A percentile compares a stretch with the other conserved stretches of the same genome.
These are phyloP conservation scores for Lanistes nyassanus DNA, from an alignment of 1,140 invertebrate genomes.

Conservation along the genomic window DNA sequence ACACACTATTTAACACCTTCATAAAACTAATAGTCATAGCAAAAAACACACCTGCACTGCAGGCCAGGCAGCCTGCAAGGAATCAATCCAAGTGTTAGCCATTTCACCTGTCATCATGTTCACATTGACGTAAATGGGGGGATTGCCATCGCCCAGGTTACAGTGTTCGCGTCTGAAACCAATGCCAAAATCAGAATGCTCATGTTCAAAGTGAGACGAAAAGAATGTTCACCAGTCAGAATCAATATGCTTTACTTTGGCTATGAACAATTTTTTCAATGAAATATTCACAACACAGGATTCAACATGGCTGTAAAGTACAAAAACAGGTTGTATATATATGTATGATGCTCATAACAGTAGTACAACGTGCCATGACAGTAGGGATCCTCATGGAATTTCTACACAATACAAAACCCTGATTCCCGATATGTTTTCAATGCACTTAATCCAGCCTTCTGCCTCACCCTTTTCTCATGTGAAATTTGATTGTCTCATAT, in stretches of 20 bases:
- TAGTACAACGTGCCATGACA: too few relatives aligned
- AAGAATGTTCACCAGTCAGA: neutral
- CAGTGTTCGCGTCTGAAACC: constrained; percentile 69
- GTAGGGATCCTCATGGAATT: too few relatives aligned
- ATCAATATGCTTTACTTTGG: neutral
- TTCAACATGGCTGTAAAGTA: too few relatives aligned
- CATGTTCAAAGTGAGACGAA: neutral
- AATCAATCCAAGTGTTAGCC: constrained; percentile 77
- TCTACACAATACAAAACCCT: too few relatives aligned
- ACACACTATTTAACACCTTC: neutral
- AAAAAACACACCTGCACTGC: constrained; percentile 70
- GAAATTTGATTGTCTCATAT: constrained; percentile 73
- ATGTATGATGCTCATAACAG: too few relatives aligned
- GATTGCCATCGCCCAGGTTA: constrained; percentile 73
- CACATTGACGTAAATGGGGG: constrained; percentile 79
- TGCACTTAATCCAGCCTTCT: too few relatives aligned
- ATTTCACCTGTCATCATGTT: constrained; percentile 76
- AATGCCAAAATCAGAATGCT: constrained; percentile 1
- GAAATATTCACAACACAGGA: neutral
- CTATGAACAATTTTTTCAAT: neutral
- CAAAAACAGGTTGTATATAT: too few relatives aligned
- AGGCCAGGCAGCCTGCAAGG: constrained; percentile 76
- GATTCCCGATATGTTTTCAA: too few relatives aligned
- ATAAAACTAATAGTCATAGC: neutral
- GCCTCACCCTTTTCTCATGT: constrained; percentile 74